Base-by-base conservation (phyloP, 2,113 vertebrate genomes). In the Oophaga pumilio region DNA sequence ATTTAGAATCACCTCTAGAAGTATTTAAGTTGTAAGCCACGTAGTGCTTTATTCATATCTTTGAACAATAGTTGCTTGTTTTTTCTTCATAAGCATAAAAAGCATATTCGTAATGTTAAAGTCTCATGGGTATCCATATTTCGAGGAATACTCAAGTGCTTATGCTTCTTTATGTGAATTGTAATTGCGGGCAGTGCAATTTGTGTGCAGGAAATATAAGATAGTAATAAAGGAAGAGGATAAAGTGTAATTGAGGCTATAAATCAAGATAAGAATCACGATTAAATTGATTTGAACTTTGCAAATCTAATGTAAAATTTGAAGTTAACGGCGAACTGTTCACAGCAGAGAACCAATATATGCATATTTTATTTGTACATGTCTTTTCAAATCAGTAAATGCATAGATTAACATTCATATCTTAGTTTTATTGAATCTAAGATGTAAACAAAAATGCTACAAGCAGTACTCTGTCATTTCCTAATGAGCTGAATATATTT, bases 211-310 rank as follows among this genome's bases (percentile, higher is more conserved):
- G 14, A 85, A 74, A 76, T 59, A 74, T 74, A 60, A 60, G 53
- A n/a, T 4, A 60, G 56, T 60, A 74, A 74, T 57, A 74, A 60
- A 57, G n/a, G 56, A 49, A 85, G 20, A 49, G 50, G 66, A 85
- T 74, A 76, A 60, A 60, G 69, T 18, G 33, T 76, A 85, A 85
- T 53, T 15, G 22, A 33, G 33, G 26, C 68, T 22, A 74, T 85
- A 74, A 85, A 74, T 85, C 68, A 85, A 59, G 52, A 85, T 59
- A 85, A 49, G 28, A 56, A 85, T 85, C 28, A 69, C 62, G 15
- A 49, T 68, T 84, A 68, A 84, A 71, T 69, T 84, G 62, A 68
- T 71, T 84, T 84, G 62, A 69, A 69, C 64, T 84, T 84, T 84
- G 66, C 62, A 84, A 68, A 84, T 84, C 66, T 71, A 84, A 84